A percentile compares a stretch with the other conserved stretches of the same genome.
Conservation (phyloP, 2,888 invertebrate species). For the Laspeyria flexula region DNA sequence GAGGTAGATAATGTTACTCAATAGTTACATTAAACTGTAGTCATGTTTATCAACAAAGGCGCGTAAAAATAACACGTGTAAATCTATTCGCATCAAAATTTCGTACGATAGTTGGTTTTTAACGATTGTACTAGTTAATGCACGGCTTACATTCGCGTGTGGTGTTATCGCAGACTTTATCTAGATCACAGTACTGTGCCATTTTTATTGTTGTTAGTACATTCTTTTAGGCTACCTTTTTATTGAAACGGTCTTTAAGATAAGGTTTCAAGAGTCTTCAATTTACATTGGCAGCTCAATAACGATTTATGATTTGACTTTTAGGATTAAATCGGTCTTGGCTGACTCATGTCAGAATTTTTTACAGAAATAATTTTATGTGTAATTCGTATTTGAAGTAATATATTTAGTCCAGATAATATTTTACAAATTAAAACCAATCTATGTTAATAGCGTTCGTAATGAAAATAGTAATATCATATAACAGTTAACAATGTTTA, state of each 20-base stretch:
- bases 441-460: neutral
- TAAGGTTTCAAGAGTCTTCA: too few relatives aligned
- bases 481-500: neutral
- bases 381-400: too few relatives aligned
- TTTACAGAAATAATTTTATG: too few relatives aligned
- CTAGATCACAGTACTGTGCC: constrained; percentile 1
- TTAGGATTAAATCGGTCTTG: too few relatives aligned
- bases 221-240: neutral
- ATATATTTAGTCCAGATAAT: neutral
- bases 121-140: neutral
- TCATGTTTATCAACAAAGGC: neutral
- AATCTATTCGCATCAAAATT: neutral
- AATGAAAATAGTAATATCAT: neutral
- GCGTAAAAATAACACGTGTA: neutral
- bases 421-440: neutral
- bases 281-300: too few relatives aligned
- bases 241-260: neutral
- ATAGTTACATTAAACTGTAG: neutral
- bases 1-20: too few relatives aligned
- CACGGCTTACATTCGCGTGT: neutral
- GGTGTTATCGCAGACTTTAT: constrained; percentile 1
- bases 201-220: neutral
- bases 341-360: too few relatives aligned
- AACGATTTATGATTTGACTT: too few relatives aligned
- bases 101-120: constrained; percentile 1